Evolutionary conservation across 2,888 invertebrate genomes (phyloP).

Genomic region (Luperina nickerlii): DNA sequence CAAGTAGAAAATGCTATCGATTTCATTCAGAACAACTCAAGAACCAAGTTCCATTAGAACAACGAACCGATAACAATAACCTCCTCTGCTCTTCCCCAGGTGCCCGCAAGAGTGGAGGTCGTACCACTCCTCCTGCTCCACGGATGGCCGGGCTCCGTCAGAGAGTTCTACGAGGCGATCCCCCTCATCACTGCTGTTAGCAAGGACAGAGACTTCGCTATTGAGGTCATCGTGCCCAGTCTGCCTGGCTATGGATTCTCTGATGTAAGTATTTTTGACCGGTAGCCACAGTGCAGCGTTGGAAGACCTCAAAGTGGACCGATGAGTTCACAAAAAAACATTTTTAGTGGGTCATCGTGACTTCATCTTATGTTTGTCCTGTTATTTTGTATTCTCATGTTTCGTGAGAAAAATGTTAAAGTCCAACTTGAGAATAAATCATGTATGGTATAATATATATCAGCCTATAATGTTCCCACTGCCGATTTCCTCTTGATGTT

Average conservation of each 20-base stretch:
- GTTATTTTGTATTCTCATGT: conserved; percentile 13
- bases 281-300: no score
- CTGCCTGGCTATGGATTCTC: conserved; percentile 89
- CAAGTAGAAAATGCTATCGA: neutral
- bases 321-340: conserved; percentile 1
- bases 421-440: neutral
- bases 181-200: conserved; percentile 91
- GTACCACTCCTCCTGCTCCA: conserved; percentile 93
- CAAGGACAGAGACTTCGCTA: conserved; percentile 89
- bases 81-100: conserved; percentile 64
- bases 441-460: no score
- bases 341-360: neutral
- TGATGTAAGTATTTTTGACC: conserved; percentile 73
- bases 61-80: neutral
- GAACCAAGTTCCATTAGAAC: neutral
- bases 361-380: neutral
- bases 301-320: no score
- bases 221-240: conserved; percentile 91
- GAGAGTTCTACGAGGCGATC: conserved; percentile 94
- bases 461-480: neutral
- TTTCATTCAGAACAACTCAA: neutral
- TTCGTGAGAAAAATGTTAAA: neutral
- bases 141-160: conserved; percentile 96
- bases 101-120: conserved; percentile 79
- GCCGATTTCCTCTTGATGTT: neutral